Conservation (phyloP, 2,888 invertebrate genomes). For the Drosophila anomalipes region DNA sequence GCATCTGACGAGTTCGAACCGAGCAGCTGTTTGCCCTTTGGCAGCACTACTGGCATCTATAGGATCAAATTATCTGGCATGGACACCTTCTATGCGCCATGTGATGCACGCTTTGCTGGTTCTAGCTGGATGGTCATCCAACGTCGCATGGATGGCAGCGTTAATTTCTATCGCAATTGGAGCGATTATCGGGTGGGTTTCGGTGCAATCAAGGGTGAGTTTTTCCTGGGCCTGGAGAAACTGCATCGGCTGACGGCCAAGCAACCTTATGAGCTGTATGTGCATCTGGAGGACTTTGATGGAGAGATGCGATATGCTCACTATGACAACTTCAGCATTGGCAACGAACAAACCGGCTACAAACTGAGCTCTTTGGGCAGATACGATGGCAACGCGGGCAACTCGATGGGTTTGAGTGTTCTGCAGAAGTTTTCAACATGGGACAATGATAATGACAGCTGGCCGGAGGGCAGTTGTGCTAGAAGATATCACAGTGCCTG, state of each 20-base stretch:
- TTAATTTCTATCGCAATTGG: constrained; percentile 89
- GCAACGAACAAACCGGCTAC: constrained; percentile 88
- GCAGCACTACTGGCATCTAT: constrained; percentile 33
- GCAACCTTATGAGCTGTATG: constrained; percentile 86
- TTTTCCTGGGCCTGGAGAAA: constrained; percentile 89
- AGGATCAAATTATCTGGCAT: constrained; percentile 12
- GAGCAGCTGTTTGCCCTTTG: constrained; percentile 29
- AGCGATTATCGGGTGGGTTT: constrained; percentile 89
- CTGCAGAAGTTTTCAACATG: constrained; percentile 89
- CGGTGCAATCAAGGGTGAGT: constrained; percentile 89
- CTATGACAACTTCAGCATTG: constrained; percentile 88
- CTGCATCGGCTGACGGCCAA: constrained; percentile 85
- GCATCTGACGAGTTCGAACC: constrained; percentile 24
- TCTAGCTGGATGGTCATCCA: constrained; percentile 90
- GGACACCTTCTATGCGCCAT: constrained; percentile 86
- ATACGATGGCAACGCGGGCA: constrained; percentile 88
- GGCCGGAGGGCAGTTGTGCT: constrained; percentile 89
- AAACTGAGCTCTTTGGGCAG: constrained; percentile 88
- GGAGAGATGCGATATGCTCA: constrained; percentile 87
- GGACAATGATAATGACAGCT: constrained; percentile 89
- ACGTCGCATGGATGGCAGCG: constrained; percentile 88
- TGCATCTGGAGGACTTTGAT: constrained; percentile 88
- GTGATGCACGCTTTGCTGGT: constrained; percentile 86
- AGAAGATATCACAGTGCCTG: constrained; percentile 89
- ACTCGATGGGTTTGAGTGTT: constrained; percentile 89